A percentile compares a stretch with the other conserved stretches of the same genome.
Conservation (phyloP, 2,113 vertebrate genomes). For the Sturnira hondurensis region DNA sequence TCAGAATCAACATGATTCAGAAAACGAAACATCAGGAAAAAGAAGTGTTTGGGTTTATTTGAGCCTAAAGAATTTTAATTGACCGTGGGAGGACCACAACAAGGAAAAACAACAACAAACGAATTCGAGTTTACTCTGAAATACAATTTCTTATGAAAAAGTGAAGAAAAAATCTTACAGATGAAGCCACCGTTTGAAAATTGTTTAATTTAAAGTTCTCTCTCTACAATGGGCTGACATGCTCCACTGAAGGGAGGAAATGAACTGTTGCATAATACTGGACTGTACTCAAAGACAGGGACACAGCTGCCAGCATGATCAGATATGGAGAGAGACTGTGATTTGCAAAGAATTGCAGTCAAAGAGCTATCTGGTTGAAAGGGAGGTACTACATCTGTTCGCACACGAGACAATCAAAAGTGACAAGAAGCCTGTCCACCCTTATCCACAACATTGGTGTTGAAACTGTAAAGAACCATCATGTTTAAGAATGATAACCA, state of each 20-base stretch:
- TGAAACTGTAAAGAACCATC: background rate
- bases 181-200: background rate
- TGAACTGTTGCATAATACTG: background rate
- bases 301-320: fast-evolving
- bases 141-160: background rate
- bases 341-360: background rate
- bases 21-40: background rate
- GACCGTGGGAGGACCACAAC: background rate
- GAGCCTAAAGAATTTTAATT: background rate
- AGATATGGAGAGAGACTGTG: background rate
- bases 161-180: background rate
- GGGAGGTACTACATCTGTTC: background rate
- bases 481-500: background rate
- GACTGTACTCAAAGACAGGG: background rate
- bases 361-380: background rate
- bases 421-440: background rate
- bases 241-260: background rate
- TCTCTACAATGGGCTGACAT: background rate
- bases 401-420: background rate
- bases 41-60: background rate
- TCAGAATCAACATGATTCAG: background rate
- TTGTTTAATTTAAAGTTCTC: background rate
- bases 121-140: background rate
- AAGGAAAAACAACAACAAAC: background rate
- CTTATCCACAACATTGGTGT: background rate